Evolutionary conservation across 1,140 invertebrate genomes (phyloP), one percentile per base, ranked within the genome.

Genomic region (Drosophila asahinai): DNA sequence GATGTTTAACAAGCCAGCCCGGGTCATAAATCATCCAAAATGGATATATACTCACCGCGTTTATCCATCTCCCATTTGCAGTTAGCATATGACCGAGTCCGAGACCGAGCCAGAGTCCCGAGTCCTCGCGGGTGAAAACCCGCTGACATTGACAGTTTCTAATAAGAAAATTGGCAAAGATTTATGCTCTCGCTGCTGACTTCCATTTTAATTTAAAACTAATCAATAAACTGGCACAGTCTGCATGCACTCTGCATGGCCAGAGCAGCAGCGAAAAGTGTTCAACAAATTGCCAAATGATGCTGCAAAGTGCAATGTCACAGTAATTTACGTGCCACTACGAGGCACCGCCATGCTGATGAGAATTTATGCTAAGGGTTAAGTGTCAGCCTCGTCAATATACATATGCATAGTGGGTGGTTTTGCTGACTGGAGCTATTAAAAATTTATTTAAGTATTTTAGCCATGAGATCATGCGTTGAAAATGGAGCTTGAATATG

Each of bases 361-460:
- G 84, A 87, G 86, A 89, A 87, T 89, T 84, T 87, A 87, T 89
- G 84, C 84, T 74, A 87, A 89, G 84, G 84, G 84, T 87, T 78
- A 87, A 84, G 66, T 78, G 84, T 87, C 84, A 84, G 68, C 48
- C 54, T 43, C 45, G 33, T 78, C 65, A 55, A 5, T 52, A 45
- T 48, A 5, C 2, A 27, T 15, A 25, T 42, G 81, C 59, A 89
- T 83, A 75, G 77, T 87, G 83, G 81, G 40, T 36, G 11, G 11
- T 40, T 22, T 33, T 5, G n/a, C 30, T n/a, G 3, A 12, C 2
- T 38, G 12, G 1, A 22, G 67, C 5, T 51, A 67, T 40, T 33
- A 55, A 55, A 70, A 45, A 55, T 38, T 1, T 15, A 17, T 19
- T 52, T 43, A n/a, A 27, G 15, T 30, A 22, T 15, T 66, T 40